A percentile compares a stretch with the other conserved stretches of the same genome.
Evolutionary conservation across 1,140 invertebrate species (phyloP).

Genomic region (Luehdorfia chinensis): DNA sequence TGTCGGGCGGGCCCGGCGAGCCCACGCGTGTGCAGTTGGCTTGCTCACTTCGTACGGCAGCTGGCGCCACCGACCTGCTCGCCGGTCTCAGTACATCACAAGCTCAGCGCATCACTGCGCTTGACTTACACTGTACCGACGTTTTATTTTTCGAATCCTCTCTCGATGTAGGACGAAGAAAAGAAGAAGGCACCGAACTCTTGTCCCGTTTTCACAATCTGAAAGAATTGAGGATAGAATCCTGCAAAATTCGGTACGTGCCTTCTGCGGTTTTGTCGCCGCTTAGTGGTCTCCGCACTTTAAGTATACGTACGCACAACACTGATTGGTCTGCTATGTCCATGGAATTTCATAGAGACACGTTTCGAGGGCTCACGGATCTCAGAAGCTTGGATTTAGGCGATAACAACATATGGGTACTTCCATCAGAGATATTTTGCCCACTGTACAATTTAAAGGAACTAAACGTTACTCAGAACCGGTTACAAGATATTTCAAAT

Average conservation of each 20-base stretch:
- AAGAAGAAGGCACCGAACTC: conserved; percentile 81
- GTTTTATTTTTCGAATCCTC: conserved; percentile 88
- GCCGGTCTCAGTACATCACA: conserved; percentile 82
- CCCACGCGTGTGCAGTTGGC: conserved; percentile 79
- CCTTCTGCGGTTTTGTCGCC: conserved; percentile 83
- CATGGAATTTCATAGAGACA: conserved; percentile 85
- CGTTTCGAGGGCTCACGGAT: conserved; percentile 82
- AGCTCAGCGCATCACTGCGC: conserved; percentile 83
- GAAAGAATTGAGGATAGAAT: conserved; percentile 84
- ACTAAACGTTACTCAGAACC: conserved; percentile 87
- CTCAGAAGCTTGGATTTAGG: conserved; percentile 85
- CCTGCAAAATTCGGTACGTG: conserved; percentile 88
- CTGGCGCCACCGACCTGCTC: conserved; percentile 82
- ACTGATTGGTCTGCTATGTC: conserved; percentile 89
- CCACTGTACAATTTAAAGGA: conserved; percentile 82
- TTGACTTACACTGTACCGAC: conserved; percentile 88
- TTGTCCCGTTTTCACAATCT: conserved; percentile 84
- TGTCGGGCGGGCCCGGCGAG: conserved; percentile 73
- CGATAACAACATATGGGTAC: conserved; percentile 89
- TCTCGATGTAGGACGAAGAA: conserved; percentile 78
- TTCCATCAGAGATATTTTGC: conserved; percentile 87
- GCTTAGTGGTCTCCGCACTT: conserved; percentile 81
- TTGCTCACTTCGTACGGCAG: conserved; percentile 85
- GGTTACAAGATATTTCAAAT: conserved; percentile 85
- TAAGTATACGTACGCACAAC: conserved; percentile 88